Conservation (phyloP, 2,113 vertebrate genomes). For the Henicopernis longicauda region DNA sequence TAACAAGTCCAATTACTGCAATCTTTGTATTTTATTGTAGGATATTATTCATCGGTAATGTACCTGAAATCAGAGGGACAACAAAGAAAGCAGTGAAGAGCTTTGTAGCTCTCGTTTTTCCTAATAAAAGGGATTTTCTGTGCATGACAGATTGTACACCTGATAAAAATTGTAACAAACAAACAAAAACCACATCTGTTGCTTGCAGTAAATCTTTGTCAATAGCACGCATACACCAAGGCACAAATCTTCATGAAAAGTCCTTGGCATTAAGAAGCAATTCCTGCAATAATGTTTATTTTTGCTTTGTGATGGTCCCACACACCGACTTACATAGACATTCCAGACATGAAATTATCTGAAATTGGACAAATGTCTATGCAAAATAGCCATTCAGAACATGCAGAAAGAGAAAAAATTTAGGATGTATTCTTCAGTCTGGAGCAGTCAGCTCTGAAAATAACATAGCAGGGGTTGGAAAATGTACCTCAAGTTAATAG, state of each 20-base stretch:
- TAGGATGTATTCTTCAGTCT: neutral
- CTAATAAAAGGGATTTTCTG: neutral
- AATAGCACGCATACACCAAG: neutral
- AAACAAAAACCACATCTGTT: neutral
- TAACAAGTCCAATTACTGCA: conserved; percentile 9
- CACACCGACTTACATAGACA: neutral
- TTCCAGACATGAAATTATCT: conserved; percentile 28
- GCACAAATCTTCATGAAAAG: neutral
- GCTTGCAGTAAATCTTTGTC: neutral
- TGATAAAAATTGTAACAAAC: neutral
- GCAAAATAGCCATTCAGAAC: neutral
- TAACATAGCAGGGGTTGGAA: neutral
- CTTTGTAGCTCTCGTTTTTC: neutral
- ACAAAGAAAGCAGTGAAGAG: neutral
- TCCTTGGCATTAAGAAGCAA: neutral
- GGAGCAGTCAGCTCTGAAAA: neutral
- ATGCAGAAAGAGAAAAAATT: neutral
- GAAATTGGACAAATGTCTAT: neutral
- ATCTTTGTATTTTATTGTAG: neutral
- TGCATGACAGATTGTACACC: neutral
- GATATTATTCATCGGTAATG: neutral
- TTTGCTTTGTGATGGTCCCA: neutral
- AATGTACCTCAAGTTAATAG: neutral
- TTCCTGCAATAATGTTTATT: neutral
- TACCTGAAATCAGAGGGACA: conserved; percentile 1